Percentiles rank a stretch among this genome's conserved stretches.
Conservation (phyloP, 1,140 invertebrate species). For the Maniola jurtina region DNA sequence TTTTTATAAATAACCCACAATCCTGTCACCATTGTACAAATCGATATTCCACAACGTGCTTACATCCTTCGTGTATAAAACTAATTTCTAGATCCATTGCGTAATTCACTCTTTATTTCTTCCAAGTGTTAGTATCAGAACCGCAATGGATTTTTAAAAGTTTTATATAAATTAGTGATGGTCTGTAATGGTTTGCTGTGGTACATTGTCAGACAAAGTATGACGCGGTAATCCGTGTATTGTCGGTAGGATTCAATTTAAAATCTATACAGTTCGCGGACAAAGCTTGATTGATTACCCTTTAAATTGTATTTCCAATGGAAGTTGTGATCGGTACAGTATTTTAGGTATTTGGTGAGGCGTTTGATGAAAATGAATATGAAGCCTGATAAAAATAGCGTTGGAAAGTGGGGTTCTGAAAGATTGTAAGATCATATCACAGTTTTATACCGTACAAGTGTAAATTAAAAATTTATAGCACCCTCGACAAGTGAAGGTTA, state of each 20-base stretch:
- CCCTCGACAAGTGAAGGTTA: too few species aligned
- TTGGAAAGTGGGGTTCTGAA: too few species aligned
- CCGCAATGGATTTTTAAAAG: conserved; percentile 26
- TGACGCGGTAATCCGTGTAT: conserved; percentile 62
- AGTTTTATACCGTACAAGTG: too few species aligned
- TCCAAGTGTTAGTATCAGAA: conserved; percentile 9
- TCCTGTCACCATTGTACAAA: conserved; percentile 49
- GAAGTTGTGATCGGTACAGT: conserved; percentile 10
- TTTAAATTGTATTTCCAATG: conserved; percentile 56
- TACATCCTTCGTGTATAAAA: background rate
- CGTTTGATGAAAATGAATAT: too few species aligned
- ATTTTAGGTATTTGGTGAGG: background rate
- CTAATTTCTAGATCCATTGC: conserved; percentile 21
- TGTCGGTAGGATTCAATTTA: conserved; percentile 73
- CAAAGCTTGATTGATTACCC: conserved; percentile 71
- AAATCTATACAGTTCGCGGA: conserved; percentile 62
- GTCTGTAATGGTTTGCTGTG: conserved; percentile 6
- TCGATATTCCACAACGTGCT: conserved; percentile 29
- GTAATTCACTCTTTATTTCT: conserved; percentile 2
- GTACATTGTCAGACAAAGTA: conserved; percentile 53
- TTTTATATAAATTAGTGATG: background rate
- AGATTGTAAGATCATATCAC: too few species aligned
- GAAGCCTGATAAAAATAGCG: background rate
- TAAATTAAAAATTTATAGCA: too few species aligned
- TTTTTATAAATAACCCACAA: conserved; percentile 60